Base-by-base conservation (phyloP, 2,113 vertebrate genomes). In the Heterochromis multidens region DNA sequence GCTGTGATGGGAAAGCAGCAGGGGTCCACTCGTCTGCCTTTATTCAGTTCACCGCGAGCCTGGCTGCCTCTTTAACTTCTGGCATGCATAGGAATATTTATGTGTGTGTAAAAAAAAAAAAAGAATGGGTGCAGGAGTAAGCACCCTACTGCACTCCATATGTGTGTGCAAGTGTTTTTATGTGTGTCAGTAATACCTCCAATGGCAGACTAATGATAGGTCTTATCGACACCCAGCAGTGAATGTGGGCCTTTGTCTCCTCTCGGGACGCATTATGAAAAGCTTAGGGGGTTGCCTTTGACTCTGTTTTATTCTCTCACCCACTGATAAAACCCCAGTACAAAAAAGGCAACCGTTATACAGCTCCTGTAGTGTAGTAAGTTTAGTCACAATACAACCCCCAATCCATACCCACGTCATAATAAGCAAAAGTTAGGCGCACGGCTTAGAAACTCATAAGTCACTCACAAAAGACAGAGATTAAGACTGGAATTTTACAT, bases 171-270 rank as follows among this genome's bases (percentile, higher is more conserved):
- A 33, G 77, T 74, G 80, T 88, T 59, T 91, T 57, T 85, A 84
- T 93, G 90, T 91, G 90, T 90, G 91, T 87, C 77, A 80, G 91
- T 92, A 92, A 93, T 92, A 92, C 93, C 91, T 90, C 93, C 92
- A 94, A 93, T 92, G 91, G 94, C 90, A 94, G 92, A 90, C 92
- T 95, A 93, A 93, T 92, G 94, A 94, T 94, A 92, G 93, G 94
- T 93, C 91, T 95, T 96, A 95, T 95, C 93, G 87, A 95, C 93
- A 93, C 91, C 91, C 92, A 93, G 88, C 94, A 95, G 94, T 95
- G 93, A 96, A 94, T 93, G 89, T 72, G 14, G 84, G 91, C 92
- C 93, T 96, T 94, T 95, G 94, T 95, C 94, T 94, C 91, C 92
- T 91, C 88, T 82, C 83, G 76, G 89, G 91, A 89, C 72, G 83